A percentile compares a stretch with the other conserved stretches of the same genome.
Evolutionary conservation across 2,113 vertebrate species (phyloP).

Genomic region (Saccopteryx bilineata): DNA sequence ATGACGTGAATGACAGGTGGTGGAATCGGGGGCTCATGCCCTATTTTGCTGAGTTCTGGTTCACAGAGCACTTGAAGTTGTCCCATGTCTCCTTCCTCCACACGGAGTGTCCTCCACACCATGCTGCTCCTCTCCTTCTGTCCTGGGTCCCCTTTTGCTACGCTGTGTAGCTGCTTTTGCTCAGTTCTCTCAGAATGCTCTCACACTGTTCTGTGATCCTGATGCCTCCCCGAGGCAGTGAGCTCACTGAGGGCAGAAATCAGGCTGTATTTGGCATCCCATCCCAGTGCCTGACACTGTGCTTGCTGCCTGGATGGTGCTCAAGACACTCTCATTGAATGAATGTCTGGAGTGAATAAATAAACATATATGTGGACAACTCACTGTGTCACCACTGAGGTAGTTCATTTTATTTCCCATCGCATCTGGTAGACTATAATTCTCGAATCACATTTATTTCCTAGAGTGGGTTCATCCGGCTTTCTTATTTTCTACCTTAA

Average conservation of each 20-base stretch:
- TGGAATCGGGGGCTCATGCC: fast-evolving
- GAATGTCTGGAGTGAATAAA: not conserved
- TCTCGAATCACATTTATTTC: conserved; percentile 8
- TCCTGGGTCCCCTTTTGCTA: not conserved
- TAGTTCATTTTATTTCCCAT: not conserved
- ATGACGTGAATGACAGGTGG: fast-evolving
- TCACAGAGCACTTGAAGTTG: not conserved
- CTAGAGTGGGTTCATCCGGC: not conserved
- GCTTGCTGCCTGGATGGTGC: not conserved
- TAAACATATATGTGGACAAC: not conserved
- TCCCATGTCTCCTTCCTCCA: not conserved
- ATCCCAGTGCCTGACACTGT: not conserved
- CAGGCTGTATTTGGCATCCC: not conserved
- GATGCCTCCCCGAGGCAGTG: too few relatives aligned
- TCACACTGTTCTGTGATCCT: not conserved
- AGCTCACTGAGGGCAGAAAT: not conserved
- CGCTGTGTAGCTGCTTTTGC: fast-evolving
- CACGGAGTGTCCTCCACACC: not conserved
- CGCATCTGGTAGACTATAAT: not conserved
- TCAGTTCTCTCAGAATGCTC: not conserved
- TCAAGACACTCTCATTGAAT: not conserved
- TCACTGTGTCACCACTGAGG: not conserved
- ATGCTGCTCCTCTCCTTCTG: not conserved
- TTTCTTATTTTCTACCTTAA: not conserved
- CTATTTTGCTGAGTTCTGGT: not conserved